Conservation (phyloP, 2,888 invertebrate species). For the Cryptus viduatorius region DNA sequence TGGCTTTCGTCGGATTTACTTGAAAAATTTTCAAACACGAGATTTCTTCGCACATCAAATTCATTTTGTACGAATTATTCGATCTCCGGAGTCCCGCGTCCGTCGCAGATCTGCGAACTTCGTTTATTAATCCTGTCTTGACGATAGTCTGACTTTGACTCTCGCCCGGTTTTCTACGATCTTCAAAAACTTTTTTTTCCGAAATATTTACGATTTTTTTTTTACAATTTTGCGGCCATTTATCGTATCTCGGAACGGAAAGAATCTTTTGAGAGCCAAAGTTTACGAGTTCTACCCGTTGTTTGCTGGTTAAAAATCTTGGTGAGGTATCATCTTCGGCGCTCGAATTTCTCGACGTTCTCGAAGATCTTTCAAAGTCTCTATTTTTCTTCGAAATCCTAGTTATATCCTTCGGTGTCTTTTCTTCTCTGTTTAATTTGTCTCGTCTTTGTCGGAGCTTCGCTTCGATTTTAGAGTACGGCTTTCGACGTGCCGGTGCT, state of each 20-base stretch:
- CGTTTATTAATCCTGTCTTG: neutral
- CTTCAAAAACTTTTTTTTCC: neutral
- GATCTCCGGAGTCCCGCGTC: neutral
- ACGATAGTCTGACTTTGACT: slow-evolving; percentile 5
- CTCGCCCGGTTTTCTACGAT: slow-evolving; percentile 2
- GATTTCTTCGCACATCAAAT: neutral
- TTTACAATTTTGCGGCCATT: neutral
- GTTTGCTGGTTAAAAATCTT: slow-evolving; percentile 62
- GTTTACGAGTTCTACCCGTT: slow-evolving; percentile 65
- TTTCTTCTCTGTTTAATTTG: slow-evolving; percentile 43
- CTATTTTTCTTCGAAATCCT: neutral
- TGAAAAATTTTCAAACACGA: neutral
- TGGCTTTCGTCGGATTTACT: neutral
- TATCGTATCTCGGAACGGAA: neutral
- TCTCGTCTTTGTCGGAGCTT: slow-evolving; percentile 55
- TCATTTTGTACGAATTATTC: neutral
- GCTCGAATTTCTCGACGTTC: slow-evolving; percentile 31
- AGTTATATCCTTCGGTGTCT: neutral
- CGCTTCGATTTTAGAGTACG: slow-evolving; percentile 60
- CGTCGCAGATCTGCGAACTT: neutral
- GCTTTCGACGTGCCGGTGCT: slow-evolving; percentile 30
- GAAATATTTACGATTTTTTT: neutral
- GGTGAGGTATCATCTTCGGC: slow-evolving; percentile 56
- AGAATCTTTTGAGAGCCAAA: slow-evolving; percentile 25
- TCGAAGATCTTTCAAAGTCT: neutral